These are phyloP conservation scores for Pseudomugil tenellus DNA, from an alignment of 2,797 vertebrate genomes.

Conservation along the genomic window DNA sequence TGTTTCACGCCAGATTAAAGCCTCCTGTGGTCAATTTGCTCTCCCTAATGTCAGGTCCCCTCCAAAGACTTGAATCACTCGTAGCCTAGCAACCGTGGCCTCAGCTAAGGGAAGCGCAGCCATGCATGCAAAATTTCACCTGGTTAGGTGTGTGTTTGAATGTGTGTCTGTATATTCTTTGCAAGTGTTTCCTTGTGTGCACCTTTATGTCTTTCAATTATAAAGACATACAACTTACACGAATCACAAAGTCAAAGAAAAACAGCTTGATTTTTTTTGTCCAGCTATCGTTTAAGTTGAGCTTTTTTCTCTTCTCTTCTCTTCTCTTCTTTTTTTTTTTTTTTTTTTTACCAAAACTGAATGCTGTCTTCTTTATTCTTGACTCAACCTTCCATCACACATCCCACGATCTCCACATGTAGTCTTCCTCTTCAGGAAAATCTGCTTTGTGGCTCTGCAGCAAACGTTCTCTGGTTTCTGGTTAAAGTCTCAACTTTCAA, in stretches of 20 bases:
- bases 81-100: constrained; percentile 96
- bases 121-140: constrained; percentile 99
- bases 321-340: too few species aligned
- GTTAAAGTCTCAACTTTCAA: constrained; percentile 30
- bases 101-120: constrained; percentile 89
- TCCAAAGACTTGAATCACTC: constrained; percentile 88
- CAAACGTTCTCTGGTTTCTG: constrained; percentile 36
- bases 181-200: not conserved
- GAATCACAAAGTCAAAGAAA: not conserved
- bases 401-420: constrained; percentile 25
- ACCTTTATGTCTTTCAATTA: constrained; percentile 1
- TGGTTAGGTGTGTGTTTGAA: constrained; percentile 70
- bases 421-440: constrained; percentile 15
- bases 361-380: not conserved
- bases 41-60: constrained; percentile 99
- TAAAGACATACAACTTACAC: not conserved
- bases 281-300: too few species aligned
- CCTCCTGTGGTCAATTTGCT: constrained; percentile 99
- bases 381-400: not conserved
- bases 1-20: constrained; percentile 96
- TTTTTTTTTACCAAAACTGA: not conserved
- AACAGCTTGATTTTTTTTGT: not conserved
- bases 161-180: constrained; percentile 25
- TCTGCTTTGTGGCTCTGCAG: constrained; percentile 20
- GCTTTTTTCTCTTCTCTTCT: too few species aligned